Percentiles rank a stretch among this genome's conserved stretches.
phyloP scores from a whole-genome alignment of 2,797 vertebrate genomes.

The Typhlichthys subterraneus region DNA sequence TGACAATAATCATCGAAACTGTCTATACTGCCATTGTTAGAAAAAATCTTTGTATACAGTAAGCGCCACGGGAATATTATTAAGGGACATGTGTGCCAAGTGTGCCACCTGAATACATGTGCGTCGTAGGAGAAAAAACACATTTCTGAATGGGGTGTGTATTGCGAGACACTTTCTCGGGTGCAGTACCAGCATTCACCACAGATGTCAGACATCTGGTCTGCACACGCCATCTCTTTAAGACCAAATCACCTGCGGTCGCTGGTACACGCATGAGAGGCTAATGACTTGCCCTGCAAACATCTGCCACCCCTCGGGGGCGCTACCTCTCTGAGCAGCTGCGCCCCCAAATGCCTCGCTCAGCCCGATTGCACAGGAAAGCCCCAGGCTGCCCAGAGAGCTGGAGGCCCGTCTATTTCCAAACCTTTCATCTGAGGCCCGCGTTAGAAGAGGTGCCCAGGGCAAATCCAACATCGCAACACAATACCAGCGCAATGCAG shows the following conservation, averaged over 20 bases:
- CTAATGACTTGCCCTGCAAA: not conserved
- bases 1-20: too few species aligned
- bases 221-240: constrained; percentile 3
- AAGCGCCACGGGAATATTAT: too few species aligned
- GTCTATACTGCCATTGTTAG: not conserved
- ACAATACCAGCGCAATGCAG: constrained; percentile 28
- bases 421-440: constrained; percentile 63
- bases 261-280: constrained; percentile 22
- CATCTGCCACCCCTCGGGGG: constrained; percentile 35
- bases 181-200: too few species aligned
- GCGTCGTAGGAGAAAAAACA: too few species aligned
- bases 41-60: too few species aligned
- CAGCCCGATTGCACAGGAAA: constrained; percentile 58
- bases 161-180: too few species aligned
- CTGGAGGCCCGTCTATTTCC: constrained; percentile 55
- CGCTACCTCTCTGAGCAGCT: constrained; percentile 30
- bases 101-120: too few species aligned
- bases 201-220: too few species aligned
- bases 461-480: constrained; percentile 40
- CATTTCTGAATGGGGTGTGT: too few species aligned
- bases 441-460: constrained; percentile 38
- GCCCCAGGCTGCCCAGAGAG: constrained; percentile 53
- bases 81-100: too few species aligned
- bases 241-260: constrained; percentile 30
- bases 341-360: constrained; percentile 49